Evolutionary conservation across 2,797 vertebrate genomes (phyloP).

Genomic region (Novumbra hubbsi): DNA sequence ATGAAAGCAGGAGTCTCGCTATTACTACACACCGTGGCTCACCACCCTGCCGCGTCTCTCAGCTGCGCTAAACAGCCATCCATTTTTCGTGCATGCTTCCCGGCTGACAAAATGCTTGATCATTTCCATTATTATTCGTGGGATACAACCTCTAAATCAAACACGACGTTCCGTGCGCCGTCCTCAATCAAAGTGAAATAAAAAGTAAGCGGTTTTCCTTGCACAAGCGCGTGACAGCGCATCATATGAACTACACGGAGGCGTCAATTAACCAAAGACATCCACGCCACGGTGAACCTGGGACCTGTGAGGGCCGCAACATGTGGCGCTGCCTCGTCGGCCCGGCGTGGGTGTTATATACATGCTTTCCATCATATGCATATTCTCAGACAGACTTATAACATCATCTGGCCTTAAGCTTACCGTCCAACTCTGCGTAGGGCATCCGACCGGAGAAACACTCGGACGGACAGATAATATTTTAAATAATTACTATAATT

Average conservation of each 20-base stretch:
- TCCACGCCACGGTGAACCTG: not conserved
- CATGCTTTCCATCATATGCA: not conserved
- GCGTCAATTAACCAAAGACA: constrained; percentile 1
- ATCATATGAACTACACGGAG: constrained; percentile 2
- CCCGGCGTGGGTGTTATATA: not conserved
- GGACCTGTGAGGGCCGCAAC: not conserved
- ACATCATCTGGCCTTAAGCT: not conserved
- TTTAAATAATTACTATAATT: no score
- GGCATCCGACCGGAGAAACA: no score
- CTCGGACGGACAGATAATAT: no score
- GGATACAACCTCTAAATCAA: constrained; percentile 15
- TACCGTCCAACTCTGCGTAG: not conserved
- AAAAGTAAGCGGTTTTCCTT: constrained; percentile 3
- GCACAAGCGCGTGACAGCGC: not conserved
- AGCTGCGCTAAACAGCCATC: not conserved
- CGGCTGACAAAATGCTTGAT: constrained; percentile 9
- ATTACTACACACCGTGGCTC: not conserved
- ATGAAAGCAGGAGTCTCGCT: not conserved
- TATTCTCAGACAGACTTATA: not conserved
- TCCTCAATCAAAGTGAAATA: constrained; percentile 15
- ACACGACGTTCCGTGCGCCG: constrained; percentile 11
- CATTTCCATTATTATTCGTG: constrained; percentile 10
- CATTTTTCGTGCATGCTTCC: not conserved
- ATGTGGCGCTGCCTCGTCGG: not conserved
- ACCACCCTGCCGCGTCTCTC: not conserved